phyloP scores from a whole-genome alignment of 2,888 invertebrate genomes.

The Alloplasta piceator region DNA sequence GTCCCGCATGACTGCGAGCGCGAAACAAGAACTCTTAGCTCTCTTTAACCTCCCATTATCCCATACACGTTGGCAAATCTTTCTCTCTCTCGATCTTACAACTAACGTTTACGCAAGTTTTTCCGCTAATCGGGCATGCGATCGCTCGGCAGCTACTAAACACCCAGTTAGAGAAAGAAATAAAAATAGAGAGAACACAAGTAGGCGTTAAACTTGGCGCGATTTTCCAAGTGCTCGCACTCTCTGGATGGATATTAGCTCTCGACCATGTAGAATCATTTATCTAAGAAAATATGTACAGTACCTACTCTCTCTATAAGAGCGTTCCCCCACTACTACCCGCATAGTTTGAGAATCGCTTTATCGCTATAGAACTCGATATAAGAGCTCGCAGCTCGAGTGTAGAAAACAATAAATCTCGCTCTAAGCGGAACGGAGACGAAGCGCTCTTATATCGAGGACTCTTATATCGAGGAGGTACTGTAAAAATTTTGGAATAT shows the following conservation, averaged over 20 bases:
- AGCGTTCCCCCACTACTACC: no score
- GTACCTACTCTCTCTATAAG: no score
- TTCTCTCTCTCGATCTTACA: conserved; percentile 31
- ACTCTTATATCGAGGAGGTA: no score
- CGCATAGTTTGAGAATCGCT: no score
- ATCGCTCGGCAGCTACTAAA: conserved; percentile 77
- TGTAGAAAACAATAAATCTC: no score
- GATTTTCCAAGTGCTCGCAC: conserved; percentile 46
- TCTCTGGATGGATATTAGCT: not conserved
- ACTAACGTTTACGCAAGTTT: conserved; percentile 75
- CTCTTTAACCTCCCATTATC: conserved; percentile 15
- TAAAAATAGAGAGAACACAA: conserved; percentile 19
- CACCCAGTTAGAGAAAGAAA: conserved; percentile 50
- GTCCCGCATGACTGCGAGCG: conserved; percentile 70
- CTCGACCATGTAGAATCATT: not conserved
- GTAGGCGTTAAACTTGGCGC: conserved; percentile 26
- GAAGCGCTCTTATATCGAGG: no score
- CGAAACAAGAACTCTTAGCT: conserved; percentile 65
- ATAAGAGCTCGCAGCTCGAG: no score
- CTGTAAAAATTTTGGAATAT: not conserved
- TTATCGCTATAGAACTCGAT: no score
- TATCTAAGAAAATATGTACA: no score
- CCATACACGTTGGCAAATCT: not conserved
- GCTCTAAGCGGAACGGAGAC: no score
- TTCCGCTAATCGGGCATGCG: conserved; percentile 77